Evolutionary conservation across 2,113 vertebrate species (phyloP).

Genomic region (Camelus bactrianus): DNA sequence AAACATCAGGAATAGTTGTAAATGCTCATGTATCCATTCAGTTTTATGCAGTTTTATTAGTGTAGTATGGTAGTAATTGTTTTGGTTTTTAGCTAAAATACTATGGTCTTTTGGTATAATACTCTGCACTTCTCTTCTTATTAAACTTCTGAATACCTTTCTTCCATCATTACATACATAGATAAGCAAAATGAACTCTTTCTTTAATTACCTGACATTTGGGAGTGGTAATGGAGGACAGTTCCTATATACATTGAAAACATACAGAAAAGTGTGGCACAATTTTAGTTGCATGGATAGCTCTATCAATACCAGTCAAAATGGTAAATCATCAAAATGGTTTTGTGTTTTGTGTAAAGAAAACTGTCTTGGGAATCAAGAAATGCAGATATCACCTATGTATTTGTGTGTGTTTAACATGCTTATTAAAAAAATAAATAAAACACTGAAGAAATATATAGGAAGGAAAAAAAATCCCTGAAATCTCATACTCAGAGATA

Average conservation of each 20-base stretch:
- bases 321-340: neutral
- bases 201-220: neutral
- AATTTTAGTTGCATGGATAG: neutral
- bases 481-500: neutral
- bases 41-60: neutral
- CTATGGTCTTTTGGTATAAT: neutral
- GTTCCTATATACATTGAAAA: neutral
- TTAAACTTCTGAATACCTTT: conserved; percentile 8
- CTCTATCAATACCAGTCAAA: neutral
- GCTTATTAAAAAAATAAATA: neutral
- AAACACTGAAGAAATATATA: neutral
- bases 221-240: neutral
- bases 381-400: neutral
- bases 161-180: neutral
- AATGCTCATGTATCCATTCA: neutral
- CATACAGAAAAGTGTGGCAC: neutral
- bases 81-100: neutral
- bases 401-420: neutral
- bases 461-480: neutral
- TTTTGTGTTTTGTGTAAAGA: neutral
- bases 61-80: neutral
- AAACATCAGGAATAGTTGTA: neutral
- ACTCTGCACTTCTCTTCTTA: neutral
- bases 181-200: neutral
- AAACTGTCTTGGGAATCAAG: neutral